Percentiles rank a stretch among this genome's conserved stretches.
These are phyloP conservation scores for Pseudomyrmex dendroicus DNA, from an alignment of 1,140 invertebrate genomes.

Conservation along the genomic window DNA sequence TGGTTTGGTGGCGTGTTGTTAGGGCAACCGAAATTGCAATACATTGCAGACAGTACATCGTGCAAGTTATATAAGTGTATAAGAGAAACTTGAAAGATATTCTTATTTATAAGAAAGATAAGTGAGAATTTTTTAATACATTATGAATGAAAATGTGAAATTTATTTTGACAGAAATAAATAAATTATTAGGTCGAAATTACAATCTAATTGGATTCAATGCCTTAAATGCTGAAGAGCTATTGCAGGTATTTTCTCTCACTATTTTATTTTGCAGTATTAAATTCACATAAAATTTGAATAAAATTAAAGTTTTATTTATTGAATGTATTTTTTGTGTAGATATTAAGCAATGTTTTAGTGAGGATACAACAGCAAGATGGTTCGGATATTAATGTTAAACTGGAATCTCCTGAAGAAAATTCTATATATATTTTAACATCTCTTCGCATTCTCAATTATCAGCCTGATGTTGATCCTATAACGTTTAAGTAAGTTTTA, in stretches of 20 bases:
- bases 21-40: slow-evolving; percentile 15
- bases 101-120: slow-evolving; percentile 13
- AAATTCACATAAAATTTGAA: slow-evolving; percentile 5
- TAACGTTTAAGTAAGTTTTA: slow-evolving; percentile 74
- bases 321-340: slow-evolving; percentile 70
- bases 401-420: slow-evolving; percentile 88
- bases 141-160: slow-evolving; percentile 91
- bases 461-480: slow-evolving; percentile 87
- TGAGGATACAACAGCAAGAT: slow-evolving; percentile 88
- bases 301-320: too few species aligned
- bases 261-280: neutral
- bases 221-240: slow-evolving; percentile 90
- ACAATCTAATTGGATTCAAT: slow-evolving; percentile 94
- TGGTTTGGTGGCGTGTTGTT: slow-evolving; percentile 23
- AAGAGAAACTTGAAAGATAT: neutral
- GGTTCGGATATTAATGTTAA: slow-evolving; percentile 86
- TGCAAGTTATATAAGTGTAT: neutral
- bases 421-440: slow-evolving; percentile 87
- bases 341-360: slow-evolving; percentile 89
- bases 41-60: neutral
- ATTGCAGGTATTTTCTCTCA: slow-evolving; percentile 87
- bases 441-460: slow-evolving; percentile 89
- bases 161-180: slow-evolving; percentile 92
- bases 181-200: slow-evolving; percentile 90
- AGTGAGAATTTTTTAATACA: slow-evolving; percentile 14